Conservation (phyloP, 2,888 invertebrate species). For the Metopia argyrocephala region DNA sequence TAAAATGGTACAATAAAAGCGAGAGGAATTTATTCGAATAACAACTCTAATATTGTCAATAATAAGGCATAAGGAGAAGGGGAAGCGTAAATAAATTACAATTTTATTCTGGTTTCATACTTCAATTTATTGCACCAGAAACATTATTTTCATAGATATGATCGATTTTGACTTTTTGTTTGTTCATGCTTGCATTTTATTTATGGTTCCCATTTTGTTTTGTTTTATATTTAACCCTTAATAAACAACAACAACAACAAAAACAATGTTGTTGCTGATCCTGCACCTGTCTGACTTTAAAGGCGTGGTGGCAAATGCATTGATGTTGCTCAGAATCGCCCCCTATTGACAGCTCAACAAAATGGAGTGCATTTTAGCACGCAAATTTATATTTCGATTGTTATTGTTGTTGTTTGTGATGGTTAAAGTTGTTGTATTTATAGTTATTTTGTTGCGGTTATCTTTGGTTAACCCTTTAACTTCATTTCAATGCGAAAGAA, state of each 20-base stretch:
- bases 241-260: neutral
- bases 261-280: neutral
- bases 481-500: conserved; percentile 47
- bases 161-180: neutral
- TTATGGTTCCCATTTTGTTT: neutral
- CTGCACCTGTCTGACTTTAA: conserved; percentile 46
- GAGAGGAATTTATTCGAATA: no score
- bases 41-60: no score
- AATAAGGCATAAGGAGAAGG: no score
- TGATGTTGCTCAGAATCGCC: conserved; percentile 48
- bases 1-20: no score
- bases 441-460: conserved; percentile 18
- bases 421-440: conserved; percentile 2
- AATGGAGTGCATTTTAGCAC: conserved; percentile 62
- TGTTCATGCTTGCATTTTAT: neutral
- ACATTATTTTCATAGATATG: neutral
- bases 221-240: neutral
- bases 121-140: no score
- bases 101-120: no score
- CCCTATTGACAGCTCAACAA: conserved; percentile 61
- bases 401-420: neutral
- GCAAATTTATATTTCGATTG: conserved; percentile 45
- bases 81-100: no score
- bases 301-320: conserved; percentile 40
- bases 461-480: conserved; percentile 55